These are phyloP conservation scores for Hydropotes inermis DNA, from an alignment of 2,113 vertebrate species.

Conservation along the genomic window DNA sequence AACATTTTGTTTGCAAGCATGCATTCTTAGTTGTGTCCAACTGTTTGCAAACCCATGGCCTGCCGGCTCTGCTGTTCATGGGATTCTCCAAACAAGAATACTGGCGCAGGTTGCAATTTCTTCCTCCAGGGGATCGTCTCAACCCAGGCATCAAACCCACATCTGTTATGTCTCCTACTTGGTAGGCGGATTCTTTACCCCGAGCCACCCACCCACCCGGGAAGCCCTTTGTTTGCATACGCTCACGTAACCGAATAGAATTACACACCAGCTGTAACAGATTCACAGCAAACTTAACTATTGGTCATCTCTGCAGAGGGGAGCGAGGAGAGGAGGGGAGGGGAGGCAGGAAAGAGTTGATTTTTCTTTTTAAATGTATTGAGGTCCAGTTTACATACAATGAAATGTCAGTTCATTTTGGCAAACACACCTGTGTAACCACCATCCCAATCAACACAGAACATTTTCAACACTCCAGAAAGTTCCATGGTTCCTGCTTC, in stretches of 20 bases:
- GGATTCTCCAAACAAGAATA: neutral
- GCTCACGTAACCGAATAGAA: neutral
- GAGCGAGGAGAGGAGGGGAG: neutral
- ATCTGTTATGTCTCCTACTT: neutral
- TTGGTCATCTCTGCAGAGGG: neutral
- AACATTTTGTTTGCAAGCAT: no score
- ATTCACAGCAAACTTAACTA: neutral
- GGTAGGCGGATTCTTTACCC: neutral
- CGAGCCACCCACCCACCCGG: neutral
- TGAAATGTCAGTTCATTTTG: neutral
- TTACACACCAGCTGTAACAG: no score
- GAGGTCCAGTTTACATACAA: neutral
- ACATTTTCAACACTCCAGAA: neutral
- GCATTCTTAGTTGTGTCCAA: neutral
- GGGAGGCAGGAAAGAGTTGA: neutral
- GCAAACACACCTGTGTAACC: neutral
- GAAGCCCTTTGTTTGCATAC: neutral
- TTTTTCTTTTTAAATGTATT: neutral
- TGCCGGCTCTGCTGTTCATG: neutral
- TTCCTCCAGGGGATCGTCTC: neutral
- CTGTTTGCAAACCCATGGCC: neutral
- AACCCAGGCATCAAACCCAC: neutral
- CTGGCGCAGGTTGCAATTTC: neutral
- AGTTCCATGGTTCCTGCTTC: neutral
- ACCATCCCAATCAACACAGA: neutral